phyloP scores from a whole-genome alignment of 2,888 invertebrate genomes.

The Salticus scenicus region DNA sequence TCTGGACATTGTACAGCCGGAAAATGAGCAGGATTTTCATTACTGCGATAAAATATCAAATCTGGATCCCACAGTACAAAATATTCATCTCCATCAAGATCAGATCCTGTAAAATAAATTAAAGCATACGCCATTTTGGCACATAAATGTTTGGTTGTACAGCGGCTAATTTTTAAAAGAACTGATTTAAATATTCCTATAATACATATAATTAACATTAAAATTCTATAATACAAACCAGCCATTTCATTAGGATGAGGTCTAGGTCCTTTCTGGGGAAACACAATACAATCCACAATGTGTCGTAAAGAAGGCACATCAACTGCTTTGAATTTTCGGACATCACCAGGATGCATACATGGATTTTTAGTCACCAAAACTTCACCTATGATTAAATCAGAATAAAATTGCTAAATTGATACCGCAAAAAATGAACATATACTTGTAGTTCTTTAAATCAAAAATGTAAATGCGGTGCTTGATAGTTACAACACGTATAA shows the following conservation, averaged over 20 bases:
- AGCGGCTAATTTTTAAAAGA: too few species aligned
- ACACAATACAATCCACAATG: conserved; percentile 76
- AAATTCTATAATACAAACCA: conserved; percentile 73
- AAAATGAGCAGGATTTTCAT: neutral
- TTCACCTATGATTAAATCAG: conserved; percentile 37
- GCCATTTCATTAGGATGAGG: conserved; percentile 76
- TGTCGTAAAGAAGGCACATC: conserved; percentile 73
- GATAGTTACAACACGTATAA: too few species aligned
- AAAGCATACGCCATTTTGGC: too few species aligned
- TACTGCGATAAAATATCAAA: neutral
- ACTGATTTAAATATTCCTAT: too few species aligned
- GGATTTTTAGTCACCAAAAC: conserved; percentile 77
- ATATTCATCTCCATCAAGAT: conserved; percentile 3
- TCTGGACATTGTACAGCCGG: too few species aligned
- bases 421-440: too few species aligned
- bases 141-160: too few species aligned
- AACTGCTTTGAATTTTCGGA: conserved; percentile 74
- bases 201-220: too few species aligned
- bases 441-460: too few species aligned
- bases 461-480: too few species aligned
- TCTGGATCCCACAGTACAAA: neutral
- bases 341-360: conserved; percentile 76
- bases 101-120: neutral
- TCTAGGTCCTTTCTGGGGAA: conserved; percentile 75
- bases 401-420: too few species aligned